Conservation (phyloP, 92 coral and sea anemone genomes). For the Epizoanthus stellaris region DNA sequence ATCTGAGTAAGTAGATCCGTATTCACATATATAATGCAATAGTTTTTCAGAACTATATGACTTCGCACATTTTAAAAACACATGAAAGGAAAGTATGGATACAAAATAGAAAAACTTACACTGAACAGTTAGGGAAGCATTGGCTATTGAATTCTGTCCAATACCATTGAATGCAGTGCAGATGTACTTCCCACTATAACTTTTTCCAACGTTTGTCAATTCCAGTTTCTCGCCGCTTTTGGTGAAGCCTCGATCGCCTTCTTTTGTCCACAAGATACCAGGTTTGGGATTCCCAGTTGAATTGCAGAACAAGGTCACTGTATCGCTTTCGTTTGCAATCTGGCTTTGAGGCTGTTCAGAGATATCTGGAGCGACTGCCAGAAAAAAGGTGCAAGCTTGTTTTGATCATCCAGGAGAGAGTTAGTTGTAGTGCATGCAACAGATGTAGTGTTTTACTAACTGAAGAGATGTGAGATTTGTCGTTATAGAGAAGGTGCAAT, state of each 20-base stretch:
- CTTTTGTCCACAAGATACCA: constrained; percentile 42
- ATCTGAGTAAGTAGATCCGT: no score
- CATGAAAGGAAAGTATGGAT: background rate
- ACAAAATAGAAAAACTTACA: constrained; percentile 22
- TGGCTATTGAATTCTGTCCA: constrained; percentile 20
- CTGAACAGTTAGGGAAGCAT: constrained; percentile 31
- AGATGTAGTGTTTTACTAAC: no score
- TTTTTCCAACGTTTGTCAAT: background rate
- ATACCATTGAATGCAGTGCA: constrained; percentile 67
- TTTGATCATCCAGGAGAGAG: no score
- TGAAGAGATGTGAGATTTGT: no score
- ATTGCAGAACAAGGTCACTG: constrained; percentile 39
- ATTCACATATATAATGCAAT: no score
- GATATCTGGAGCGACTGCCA: no score
- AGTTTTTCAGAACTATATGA: no score
- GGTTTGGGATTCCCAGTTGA: constrained; percentile 53
- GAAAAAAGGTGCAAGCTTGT: no score
- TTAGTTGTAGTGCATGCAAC: no score
- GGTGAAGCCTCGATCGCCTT: constrained; percentile 3
- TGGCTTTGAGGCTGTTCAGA: background rate
- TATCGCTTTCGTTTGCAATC: constrained; percentile 44
- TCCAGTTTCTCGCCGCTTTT: constrained; percentile 22
- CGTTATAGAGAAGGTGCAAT: no score
- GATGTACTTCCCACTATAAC: constrained; percentile 43
- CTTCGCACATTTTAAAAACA: background rate